phyloP scores from a whole-genome alignment of 2,113 vertebrate species.

The Emydura subglobosa region DNA sequence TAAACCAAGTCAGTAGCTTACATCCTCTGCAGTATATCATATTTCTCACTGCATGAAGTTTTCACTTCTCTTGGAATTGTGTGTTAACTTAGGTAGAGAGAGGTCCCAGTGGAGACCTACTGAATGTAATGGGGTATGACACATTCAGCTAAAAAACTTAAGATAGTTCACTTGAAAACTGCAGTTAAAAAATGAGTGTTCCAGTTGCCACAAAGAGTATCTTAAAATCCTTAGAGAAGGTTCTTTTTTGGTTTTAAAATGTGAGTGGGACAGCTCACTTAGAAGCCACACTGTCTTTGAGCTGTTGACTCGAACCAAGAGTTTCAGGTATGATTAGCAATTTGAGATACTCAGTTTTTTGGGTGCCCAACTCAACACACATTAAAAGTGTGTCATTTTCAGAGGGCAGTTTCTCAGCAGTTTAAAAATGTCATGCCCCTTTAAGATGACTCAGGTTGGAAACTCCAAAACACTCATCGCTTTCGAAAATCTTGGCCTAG shows the following conservation, averaged over 20 bases:
- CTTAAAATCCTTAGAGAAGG: not conserved
- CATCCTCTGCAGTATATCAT: not conserved
- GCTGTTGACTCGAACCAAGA: not conserved
- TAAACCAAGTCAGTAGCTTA: conserved; percentile 16
- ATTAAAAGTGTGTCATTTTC: not conserved
- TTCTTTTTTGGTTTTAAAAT: not conserved
- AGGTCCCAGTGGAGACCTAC: not conserved
- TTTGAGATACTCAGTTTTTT: not conserved
- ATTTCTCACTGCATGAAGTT: not conserved
- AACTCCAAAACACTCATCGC: not conserved
- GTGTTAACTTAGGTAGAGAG: not conserved
- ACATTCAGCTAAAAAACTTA: not conserved
- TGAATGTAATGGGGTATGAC: fast-evolving
- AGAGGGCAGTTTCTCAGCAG: not conserved
- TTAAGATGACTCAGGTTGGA: not conserved
- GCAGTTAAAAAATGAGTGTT: not conserved
- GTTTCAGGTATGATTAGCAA: fast-evolving
- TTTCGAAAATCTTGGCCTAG: not conserved
- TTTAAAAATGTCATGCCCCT: not conserved
- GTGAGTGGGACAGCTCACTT: not conserved
- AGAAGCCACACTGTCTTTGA: not conserved
- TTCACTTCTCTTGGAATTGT: not conserved
- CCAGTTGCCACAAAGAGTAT: not conserved
- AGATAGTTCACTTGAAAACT: not conserved
- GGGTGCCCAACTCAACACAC: not conserved